phyloP scores from a whole-genome alignment of 2,797 vertebrate species.

The Squalus acanthias region DNA sequence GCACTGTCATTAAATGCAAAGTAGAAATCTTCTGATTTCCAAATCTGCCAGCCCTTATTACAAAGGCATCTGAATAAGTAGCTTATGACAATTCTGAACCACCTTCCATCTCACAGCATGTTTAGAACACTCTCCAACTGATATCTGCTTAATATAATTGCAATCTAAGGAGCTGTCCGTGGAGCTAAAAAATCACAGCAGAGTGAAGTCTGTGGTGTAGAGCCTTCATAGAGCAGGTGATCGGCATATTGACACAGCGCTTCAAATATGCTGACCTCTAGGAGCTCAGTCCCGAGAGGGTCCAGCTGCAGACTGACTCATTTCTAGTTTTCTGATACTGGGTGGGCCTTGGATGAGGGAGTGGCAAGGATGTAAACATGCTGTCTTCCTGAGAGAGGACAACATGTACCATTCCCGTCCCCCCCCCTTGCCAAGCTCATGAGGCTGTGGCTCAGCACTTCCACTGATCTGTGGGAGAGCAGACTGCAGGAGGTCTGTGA shows the following conservation, averaged over 20 bases:
- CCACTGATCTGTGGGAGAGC: too few relatives aligned
- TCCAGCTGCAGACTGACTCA: neutral
- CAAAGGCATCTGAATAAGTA: neutral
- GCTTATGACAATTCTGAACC: neutral
- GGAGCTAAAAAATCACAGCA: neutral
- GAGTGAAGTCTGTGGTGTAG: neutral
- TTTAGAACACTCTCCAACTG: neutral
- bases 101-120: neutral
- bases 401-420: too few relatives aligned
- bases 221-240: neutral
- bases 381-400: neutral
- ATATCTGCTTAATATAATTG: neutral
- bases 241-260: neutral
- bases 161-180: neutral
- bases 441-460: too few relatives aligned
- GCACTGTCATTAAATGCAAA: neutral
- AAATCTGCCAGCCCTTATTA: neutral
- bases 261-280: neutral
- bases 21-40: slow-evolving; percentile 5
- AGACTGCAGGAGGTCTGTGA: too few relatives aligned
- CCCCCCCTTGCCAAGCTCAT: too few relatives aligned
- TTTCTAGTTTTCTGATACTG: neutral
- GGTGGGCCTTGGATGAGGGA: neutral
- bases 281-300: neutral
- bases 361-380: neutral